phyloP scores from a whole-genome alignment of 92 coral and sea anemone species.

The Actinostola sp. region DNA sequence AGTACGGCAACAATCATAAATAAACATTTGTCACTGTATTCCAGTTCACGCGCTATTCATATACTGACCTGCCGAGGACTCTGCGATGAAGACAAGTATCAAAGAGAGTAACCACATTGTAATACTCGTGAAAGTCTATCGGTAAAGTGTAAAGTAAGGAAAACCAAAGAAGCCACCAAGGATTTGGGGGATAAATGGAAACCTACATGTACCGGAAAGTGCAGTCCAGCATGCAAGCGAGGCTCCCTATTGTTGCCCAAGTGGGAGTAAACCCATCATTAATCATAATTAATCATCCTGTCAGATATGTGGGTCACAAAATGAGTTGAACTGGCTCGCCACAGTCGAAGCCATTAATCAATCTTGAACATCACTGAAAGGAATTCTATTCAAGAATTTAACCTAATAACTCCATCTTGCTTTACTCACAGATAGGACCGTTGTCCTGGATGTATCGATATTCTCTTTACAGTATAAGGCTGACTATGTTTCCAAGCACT shows the following conservation, averaged over 20 bases:
- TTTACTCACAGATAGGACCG: no score
- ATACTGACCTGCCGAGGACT: slow-evolving; percentile 8
- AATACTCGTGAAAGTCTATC: neutral
- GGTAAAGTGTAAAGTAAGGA: neutral
- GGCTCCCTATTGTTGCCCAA: slow-evolving; percentile 34
- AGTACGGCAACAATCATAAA: neutral
- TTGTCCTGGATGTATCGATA: no score
- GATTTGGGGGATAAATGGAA: neutral
- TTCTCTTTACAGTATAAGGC: no score
- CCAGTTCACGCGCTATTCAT: neutral
- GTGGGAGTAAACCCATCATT: slow-evolving; percentile 39
- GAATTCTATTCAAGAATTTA: slow-evolving; percentile 26
- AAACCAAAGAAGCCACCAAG: slow-evolving; percentile 11
- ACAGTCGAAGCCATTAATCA: slow-evolving; percentile 28
- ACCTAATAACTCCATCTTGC: neutral
- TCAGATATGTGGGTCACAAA: slow-evolving; percentile 33
- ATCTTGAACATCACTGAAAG: slow-evolving; percentile 18
- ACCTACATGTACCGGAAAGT: slow-evolving; percentile 25
- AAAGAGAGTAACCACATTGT: neutral
- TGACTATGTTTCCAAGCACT: no score
- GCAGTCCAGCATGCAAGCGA: slow-evolving; percentile 42
- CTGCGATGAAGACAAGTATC: neutral
- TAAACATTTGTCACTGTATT: slow-evolving; percentile 11
- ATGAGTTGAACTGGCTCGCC: slow-evolving; percentile 15
- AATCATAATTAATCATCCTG: slow-evolving; percentile 71